Conservation (phyloP, 2,113 vertebrate species). For the Stigmatopora nigra region DNA sequence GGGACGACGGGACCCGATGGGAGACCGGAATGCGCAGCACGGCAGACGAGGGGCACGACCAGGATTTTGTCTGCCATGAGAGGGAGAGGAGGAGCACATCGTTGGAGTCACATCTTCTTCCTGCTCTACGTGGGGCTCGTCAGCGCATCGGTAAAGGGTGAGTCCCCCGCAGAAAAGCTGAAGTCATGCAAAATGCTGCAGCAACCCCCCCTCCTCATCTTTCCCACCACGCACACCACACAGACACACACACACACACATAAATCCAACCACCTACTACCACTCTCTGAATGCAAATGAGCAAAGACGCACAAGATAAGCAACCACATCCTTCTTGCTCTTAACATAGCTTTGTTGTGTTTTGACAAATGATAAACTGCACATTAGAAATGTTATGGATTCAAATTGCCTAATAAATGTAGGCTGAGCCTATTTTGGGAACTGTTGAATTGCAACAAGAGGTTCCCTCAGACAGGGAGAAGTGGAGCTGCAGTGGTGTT, state of each 20-base stretch:
- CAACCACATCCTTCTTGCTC: slow-evolving; percentile 10
- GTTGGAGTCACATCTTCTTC: slow-evolving; percentile 84
- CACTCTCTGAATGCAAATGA: slow-evolving; percentile 55
- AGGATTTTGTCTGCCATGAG: slow-evolving; percentile 76
- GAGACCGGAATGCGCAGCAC: slow-evolving; percentile 73
- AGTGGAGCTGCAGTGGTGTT: background rate
- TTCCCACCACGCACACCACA: slow-evolving; percentile 21
- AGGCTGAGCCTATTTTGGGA: slow-evolving; percentile 26
- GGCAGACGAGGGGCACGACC: slow-evolving; percentile 70
- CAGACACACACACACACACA: slow-evolving; percentile 4
- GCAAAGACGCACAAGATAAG: slow-evolving; percentile 33
- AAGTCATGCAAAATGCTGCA: slow-evolving; percentile 52
- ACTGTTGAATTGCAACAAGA: slow-evolving; percentile 19
- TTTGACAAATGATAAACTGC: background rate
- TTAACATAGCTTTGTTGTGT: slow-evolving; percentile 24
- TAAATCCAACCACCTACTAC: slow-evolving; percentile 22
- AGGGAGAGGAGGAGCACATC: slow-evolving; percentile 69
- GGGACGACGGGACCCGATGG: slow-evolving; percentile 27
- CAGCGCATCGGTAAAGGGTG: slow-evolving; percentile 79
- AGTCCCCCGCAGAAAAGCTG: slow-evolving; percentile 64
- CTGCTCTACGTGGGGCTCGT: slow-evolving; percentile 81
- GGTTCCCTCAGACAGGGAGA: background rate
- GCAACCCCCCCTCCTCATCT: slow-evolving; percentile 24
- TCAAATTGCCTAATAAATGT: no score
- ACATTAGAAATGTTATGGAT: background rate